A percentile compares a stretch with the other conserved stretches of the same genome.
Evolutionary conservation across 2,113 vertebrate species (phyloP).

Genomic region (Macrotus californicus): DNA sequence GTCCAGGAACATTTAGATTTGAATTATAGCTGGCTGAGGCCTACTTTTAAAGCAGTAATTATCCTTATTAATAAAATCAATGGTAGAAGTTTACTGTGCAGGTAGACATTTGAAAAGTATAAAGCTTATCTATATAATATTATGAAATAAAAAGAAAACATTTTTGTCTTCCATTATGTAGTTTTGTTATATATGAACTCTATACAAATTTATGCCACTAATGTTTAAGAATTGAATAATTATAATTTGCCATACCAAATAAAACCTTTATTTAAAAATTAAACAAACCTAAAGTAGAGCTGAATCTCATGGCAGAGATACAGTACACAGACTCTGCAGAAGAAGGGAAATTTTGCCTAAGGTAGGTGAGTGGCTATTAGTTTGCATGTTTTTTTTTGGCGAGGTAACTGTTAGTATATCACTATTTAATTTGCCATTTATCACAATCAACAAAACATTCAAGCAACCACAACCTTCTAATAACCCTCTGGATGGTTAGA

Average conservation of each 20-base stretch:
- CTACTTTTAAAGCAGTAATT: neutral
- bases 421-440: neutral
- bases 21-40: neutral
- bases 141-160: neutral
- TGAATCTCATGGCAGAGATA: neutral
- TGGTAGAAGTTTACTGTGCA: neutral
- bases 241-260: neutral
- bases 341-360: neutral
- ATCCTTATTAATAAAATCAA: neutral
- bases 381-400: neutral
- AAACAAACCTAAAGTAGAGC: neutral
- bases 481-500: neutral
- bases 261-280: neutral
- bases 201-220: neutral
- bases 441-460: neutral
- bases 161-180: neutral
- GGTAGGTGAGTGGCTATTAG: neutral
- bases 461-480: neutral
- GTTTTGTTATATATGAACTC: neutral
- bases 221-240: neutral
- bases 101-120: neutral
- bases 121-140: neutral
- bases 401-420: neutral
- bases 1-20: neutral
- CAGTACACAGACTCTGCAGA: neutral